Evolutionary conservation across 2,797 vertebrate species (phyloP).

Genomic region (Rhinoraja longicauda): DNA sequence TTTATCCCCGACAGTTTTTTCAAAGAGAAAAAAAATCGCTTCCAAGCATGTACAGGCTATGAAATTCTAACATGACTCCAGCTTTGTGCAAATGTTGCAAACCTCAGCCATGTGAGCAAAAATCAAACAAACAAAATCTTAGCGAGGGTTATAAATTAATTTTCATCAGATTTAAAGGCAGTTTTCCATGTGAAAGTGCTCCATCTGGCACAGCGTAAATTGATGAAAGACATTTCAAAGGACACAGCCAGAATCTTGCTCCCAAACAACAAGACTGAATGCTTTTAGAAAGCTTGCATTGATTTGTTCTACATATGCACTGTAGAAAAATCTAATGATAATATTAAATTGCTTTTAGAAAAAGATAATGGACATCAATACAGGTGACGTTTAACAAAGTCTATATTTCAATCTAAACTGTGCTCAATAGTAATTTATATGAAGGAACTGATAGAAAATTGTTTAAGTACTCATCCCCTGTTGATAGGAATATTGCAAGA

Average conservation of each 20-base stretch:
- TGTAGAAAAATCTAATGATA: background rate
- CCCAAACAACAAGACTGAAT: background rate
- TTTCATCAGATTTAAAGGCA: background rate
- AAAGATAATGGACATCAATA: background rate
- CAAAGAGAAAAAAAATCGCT: background rate
- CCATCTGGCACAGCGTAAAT: background rate
- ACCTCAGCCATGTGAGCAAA: conserved; percentile 1
- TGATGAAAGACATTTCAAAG: conserved; percentile 21
- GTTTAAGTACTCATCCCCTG: background rate
- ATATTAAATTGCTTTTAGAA: background rate
- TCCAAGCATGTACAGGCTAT: background rate
- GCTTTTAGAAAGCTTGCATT: background rate
- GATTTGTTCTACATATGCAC: background rate
- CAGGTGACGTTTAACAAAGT: background rate
- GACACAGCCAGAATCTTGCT: conserved; percentile 7
- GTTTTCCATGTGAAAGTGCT: background rate
- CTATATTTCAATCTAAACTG: background rate
- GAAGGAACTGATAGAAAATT: background rate
- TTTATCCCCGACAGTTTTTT: background rate
- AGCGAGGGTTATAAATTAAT: background rate
- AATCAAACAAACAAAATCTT: background rate
- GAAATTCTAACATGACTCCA: background rate
- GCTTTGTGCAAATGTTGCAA: background rate
- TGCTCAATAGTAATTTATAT: background rate
- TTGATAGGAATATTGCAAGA: conserved; percentile 1